A percentile compares a stretch with the other conserved stretches of the same genome.
Conservation (phyloP, 92 coral and sea anemone genomes). For the Umimayanthus chanpuru region DNA sequence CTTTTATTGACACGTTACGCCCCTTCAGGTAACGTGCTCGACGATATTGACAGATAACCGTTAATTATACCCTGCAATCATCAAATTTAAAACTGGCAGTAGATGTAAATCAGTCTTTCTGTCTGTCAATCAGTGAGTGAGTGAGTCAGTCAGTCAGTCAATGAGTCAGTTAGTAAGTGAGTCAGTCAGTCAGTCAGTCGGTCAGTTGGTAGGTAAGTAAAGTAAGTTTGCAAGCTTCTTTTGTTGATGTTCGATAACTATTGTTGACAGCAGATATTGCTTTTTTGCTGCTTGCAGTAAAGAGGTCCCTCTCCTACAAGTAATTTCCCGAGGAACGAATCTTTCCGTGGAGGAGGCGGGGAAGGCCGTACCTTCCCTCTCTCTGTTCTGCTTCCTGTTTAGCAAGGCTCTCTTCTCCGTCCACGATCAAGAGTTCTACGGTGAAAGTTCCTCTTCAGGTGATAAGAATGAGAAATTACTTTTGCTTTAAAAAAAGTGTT, state of each 20-base stretch:
- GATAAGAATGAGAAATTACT: not conserved
- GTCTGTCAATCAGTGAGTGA: too few relatives aligned
- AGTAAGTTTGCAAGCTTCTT: not conserved
- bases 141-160: too few relatives aligned
- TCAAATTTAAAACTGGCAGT: too few relatives aligned
- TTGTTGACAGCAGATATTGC: not conserved
- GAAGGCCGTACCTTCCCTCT: conserved; percentile 70
- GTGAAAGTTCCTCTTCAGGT: conserved; percentile 59
- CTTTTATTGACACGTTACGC: too few relatives aligned
- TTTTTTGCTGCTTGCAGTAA: conserved; percentile 62
- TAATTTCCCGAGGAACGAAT: conserved; percentile 78
- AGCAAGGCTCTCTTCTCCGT: conserved; percentile 83
- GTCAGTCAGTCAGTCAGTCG: too few relatives aligned
- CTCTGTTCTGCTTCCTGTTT: conserved; percentile 80
- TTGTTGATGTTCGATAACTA: not conserved
- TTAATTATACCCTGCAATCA: too few relatives aligned
- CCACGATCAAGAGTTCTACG: conserved; percentile 91
- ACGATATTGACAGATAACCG: too few relatives aligned
- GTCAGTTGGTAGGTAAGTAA: too few relatives aligned
- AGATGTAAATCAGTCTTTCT: too few relatives aligned
- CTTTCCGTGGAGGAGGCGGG: conserved; percentile 82
- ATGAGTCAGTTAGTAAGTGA: too few relatives aligned
- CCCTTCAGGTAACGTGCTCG: too few relatives aligned
- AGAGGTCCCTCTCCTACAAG: conserved; percentile 77
- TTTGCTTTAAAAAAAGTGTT: not conserved